These are phyloP conservation scores for Dascyllus trimaculatus DNA, from an alignment of 2,113 vertebrate species.

Conservation along the genomic window DNA sequence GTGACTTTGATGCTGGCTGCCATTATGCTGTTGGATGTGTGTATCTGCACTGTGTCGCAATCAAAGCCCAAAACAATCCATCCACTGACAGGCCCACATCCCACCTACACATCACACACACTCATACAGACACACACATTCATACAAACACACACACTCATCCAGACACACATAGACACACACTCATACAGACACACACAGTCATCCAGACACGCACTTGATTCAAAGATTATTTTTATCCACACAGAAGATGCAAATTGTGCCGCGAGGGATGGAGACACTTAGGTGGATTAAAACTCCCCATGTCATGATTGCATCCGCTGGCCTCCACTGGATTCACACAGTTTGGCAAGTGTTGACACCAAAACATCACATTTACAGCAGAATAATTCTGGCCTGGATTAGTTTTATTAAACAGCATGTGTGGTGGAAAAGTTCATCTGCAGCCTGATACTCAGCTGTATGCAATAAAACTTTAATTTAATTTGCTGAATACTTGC, in stretches of 20 bases:
- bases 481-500: too few relatives aligned
- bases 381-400: too few relatives aligned
- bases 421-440: too few relatives aligned
- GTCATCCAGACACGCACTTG: constrained; percentile 17
- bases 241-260: constrained; percentile 17
- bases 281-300: constrained; percentile 47
- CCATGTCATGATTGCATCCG: neutral
- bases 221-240: constrained; percentile 38
- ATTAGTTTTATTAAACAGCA: too few relatives aligned
- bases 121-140: constrained; percentile 27
- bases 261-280: constrained; percentile 6
- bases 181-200: constrained; percentile 23
- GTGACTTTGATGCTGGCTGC: constrained; percentile 57
- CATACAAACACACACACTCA: constrained; percentile 15
- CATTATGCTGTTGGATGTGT: constrained; percentile 38
- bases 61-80: constrained; percentile 56
- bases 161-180: constrained; percentile 31
- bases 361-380: neutral
- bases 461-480: too few relatives aligned
- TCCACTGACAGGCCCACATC: constrained; percentile 46
- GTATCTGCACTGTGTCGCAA: constrained; percentile 22
- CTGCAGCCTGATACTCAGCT: too few relatives aligned
- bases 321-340: neutral
- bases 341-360: too few relatives aligned
- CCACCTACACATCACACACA: constrained; percentile 51